These are phyloP conservation scores for Dreissena polymorpha DNA, from an alignment of 1,140 invertebrate genomes.

Conservation along the genomic window DNA sequence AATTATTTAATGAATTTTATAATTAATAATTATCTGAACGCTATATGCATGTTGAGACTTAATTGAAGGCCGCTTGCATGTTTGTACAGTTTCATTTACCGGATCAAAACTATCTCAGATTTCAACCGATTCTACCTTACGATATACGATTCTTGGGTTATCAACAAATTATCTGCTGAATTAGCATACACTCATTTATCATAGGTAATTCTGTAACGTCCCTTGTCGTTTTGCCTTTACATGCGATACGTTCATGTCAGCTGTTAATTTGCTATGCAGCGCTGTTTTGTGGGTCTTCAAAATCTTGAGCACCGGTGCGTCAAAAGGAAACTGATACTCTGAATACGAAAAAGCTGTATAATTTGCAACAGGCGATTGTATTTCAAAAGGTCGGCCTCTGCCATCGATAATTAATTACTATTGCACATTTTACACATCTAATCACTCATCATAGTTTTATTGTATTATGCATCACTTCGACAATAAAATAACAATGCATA, in stretches of 20 bases:
- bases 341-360: conserved; percentile 35
- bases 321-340: conserved; percentile 30
- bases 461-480: too few species aligned
- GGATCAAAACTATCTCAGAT: not conserved
- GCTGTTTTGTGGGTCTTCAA: conserved; percentile 39
- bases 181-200: conserved; percentile 53
- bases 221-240: conserved; percentile 9
- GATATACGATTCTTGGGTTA: conserved; percentile 23
- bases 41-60: too few species aligned
- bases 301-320: conserved; percentile 22
- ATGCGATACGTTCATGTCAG: conserved; percentile 27
- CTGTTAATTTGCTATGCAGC: conserved; percentile 25
- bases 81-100: too few species aligned
- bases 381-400: conserved; percentile 22
- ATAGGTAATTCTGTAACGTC: conserved; percentile 48
- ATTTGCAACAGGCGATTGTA: conserved; percentile 17
- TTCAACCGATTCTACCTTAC: conserved; percentile 22
- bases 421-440: conserved; percentile 13
- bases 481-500: too few species aligned
- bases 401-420: conserved; percentile 30
- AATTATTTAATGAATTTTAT: too few species aligned
- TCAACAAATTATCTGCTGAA: conserved; percentile 40
- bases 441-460: too few species aligned
- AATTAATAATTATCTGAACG: too few species aligned
- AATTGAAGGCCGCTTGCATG: too few species aligned